Base-by-base conservation (phyloP, 2,113 vertebrate species). In the Dipodomys merriami region DNA sequence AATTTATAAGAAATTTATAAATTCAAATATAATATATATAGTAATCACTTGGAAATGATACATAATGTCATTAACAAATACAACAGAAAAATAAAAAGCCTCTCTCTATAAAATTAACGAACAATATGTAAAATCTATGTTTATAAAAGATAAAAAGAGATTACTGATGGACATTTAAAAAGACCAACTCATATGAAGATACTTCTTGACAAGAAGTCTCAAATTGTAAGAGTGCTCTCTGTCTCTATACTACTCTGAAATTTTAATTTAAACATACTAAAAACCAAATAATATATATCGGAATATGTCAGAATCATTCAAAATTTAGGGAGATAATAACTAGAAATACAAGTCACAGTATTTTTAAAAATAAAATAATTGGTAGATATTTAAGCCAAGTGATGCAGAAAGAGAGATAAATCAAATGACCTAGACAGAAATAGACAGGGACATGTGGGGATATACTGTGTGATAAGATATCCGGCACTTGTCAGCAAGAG, bases 171-270 rank as follows among this genome's bases (percentile, higher is more conserved):
- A 78, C 6, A 22, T 77, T 77, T 22, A 16, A 0, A 13, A 29
- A 87, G 19, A 46, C 5, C 20, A 20, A 39, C 27, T 39, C 13
- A 78, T 77, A 83, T 77, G 49, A 83, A 78, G n/a, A 30, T 19
- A 65, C 39, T 72, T 3, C 18, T 78, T 88, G 29, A 77, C 4
- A 87, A 60, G 23, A 71, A 84, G 62, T 64, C 27, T 64, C 5
- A 69, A 87, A 77, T 78, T 83, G 91, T 30, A 9, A 83, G 71
- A 83, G n/a, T 29, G 44, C 27, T 30, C 46, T 71, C 86, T 91
- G 86, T 30, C 23, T 5, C 46, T 91, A 22, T 9, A 64, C n/a
- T 57, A 57, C 11, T 79, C 27, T 73, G 44, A 1, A 76, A 64
- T 69, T 53, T 53, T 83, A 78, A 83, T 82, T 87, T 67, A 85